Evolutionary conservation across 2,113 vertebrate species (phyloP), one percentile per base, ranked within the genome.

Genomic region (Gymnorhina tibicen): DNA sequence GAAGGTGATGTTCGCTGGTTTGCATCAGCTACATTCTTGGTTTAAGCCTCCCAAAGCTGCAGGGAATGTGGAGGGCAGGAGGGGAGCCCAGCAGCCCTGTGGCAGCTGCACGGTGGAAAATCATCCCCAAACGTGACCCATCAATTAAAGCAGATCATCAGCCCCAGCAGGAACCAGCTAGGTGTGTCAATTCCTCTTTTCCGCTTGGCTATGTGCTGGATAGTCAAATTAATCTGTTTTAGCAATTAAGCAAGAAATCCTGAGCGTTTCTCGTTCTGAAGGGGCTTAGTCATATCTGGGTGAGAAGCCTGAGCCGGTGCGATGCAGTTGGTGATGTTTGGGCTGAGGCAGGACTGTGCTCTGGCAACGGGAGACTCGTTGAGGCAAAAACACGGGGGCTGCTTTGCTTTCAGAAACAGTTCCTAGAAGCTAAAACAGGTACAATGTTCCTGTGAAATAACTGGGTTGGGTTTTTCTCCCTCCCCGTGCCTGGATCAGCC

Each of bases 151-250:
- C 52, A 49, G 87, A 68, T 84, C 64, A 64, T 27, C 35, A 37
- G 58, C 37, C 55, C 6, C 70, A 90, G 85, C 95, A 92, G 95
- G 93, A 96, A 74, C 82, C 75, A 53, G 52, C 69, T 74, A 91
- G 91, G 92, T 91, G 96, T 72, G 92, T 92, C 93, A 72, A 44
- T 79, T 73, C 90, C 91, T 88, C 79, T 80, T 94, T 95, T 82
- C 95, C 39, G 47, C 91, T 77, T 13, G 27, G 74, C 73, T 52
- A 11, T 53, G 68, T 74, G 81, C 90, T 90, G n/a, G 17, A 37
- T 33, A 63, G 49, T 62, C 72, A 63, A 90, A 91, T 86, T 78
- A 85, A 93, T 74, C 92, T 92, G 96, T 24, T 96, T 94, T 82
- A 82, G 69, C 77, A 79, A 95, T 95, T 87, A 94, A 91, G 32